Conservation (phyloP, 2,113 vertebrate species). For the Odobenus rosmarus region DNA sequence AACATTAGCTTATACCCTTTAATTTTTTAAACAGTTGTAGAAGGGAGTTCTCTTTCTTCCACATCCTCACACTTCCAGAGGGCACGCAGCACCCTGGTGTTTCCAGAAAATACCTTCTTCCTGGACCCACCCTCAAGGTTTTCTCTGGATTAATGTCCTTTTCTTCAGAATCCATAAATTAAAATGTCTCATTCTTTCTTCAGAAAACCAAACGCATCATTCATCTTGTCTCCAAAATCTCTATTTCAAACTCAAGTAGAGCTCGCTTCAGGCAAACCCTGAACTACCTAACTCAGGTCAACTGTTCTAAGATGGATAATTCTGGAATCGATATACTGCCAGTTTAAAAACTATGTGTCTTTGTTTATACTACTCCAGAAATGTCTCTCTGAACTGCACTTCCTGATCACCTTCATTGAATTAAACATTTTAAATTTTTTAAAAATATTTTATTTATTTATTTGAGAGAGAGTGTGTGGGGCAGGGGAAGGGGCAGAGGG, state of each 20-base stretch:
- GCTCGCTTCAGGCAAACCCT: neutral
- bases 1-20: conserved; percentile 51
- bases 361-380: neutral
- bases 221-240: neutral
- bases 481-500: no score
- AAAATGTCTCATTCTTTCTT: neutral
- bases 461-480: no score
- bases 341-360: neutral
- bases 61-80: neutral
- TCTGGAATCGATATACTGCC: neutral
- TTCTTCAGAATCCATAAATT: conserved; percentile 14
- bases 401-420: neutral
- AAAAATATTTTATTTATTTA: neutral
- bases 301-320: neutral
- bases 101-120: conserved; percentile 25
- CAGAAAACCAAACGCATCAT: conserved; percentile 4
- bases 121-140: neutral
- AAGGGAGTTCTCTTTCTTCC: neutral
- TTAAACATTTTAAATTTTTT: neutral
- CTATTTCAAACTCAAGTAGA: neutral
- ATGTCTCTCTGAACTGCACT: neutral
- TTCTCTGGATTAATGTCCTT: neutral
- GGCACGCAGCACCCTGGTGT: neutral
- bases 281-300: neutral
- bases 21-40: neutral